Base-by-base conservation (phyloP, 2,113 vertebrate genomes). In the Anoura caudifer region DNA sequence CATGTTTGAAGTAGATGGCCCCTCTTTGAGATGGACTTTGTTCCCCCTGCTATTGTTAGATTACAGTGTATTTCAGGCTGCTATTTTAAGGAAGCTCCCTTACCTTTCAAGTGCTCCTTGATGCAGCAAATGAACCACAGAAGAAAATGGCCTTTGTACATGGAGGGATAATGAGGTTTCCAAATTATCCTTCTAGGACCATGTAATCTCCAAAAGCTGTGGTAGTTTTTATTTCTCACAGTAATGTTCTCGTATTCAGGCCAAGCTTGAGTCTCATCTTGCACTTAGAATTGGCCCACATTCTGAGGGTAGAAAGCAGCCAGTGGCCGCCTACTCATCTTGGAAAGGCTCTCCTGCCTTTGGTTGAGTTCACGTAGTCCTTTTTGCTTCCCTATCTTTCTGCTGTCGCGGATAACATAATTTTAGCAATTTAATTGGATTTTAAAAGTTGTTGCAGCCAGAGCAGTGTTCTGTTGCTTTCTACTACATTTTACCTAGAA, bases 251-350 rank as follows among this genome's bases (percentile, higher is more conserved):
- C 87, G 61, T 65, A 41, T 75, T 67, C 19, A 80, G 61, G 90
- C 73, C 90, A 94, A 87, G 63, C 45, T 95, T 14, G 47, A 97
- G 75, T 73, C 87, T 96, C 38, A 38, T 69, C 92, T 94, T 87
- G 90, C 63, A 28, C 17, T 80, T 47, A 72, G 52, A 84, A 87
- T 45, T 87, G 83, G 92, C 87, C 91, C 69, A 63, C 15, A 31
- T 41, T 79, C 9, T 3, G 50, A 36, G 36, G 65, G 31, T 16
- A 88, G 81, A 79, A 83, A 61, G 38, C 5, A 86, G 45, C 87
- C 65, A 76, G 28, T 70, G 81, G n/a, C 94, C 5, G 7, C 77
- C 96, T 59, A 61, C 77, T 93, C 87, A 61, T 14, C 12, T 54
- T 52, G 59, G 79, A 91, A 93, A 20, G 10, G 7, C 33, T 90